Base-by-base conservation (phyloP, 2,113 vertebrate species). In the Athene noctua region DNA sequence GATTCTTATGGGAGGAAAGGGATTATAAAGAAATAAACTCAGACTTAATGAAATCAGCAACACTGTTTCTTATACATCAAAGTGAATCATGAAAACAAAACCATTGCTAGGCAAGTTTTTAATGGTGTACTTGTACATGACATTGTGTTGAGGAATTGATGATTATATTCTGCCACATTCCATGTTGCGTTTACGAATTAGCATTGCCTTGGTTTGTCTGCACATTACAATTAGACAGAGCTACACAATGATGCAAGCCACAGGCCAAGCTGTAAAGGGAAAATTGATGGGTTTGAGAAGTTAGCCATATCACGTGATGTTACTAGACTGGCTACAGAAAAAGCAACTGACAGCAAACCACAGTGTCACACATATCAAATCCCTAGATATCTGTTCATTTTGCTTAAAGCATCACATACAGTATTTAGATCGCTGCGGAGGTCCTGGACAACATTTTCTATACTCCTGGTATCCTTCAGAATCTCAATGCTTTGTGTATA, bases 351-450 rank as follows among this genome's bases (percentile, higher is more conserved):
- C 47, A 94, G 58, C 46, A 92, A 81, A 62, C 71, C 57, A 71
- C 44, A 44, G 66, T 17, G 73, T 44, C 61, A 78, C 32, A 72
- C 52, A 26, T n/a, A 81, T 99, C 98, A 99, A 95, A 99, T 99
- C 38, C 99, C 99, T 97, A 99, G 98, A 96, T 99, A 99, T 89
- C 98, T 99, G 98, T 99, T 99, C 99, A 99, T 99, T 98, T 99
- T 99, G 66, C 98, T 98, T 96, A 99, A 98, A 65, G 99, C 99
- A 84, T 99, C 99, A 51, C 99, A 99, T 95, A 99, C 99, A 1
- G 99, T 99, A 97, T 98, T 99, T 66, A 99, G 97, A 98, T 99
- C 99, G 0, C 99, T 99, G 92, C 99, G 99, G 42, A 99, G 98
- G 94, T 99, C 99, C 92, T 99, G 99, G 36, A 99, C 99, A 89